Base-by-base conservation (phyloP, 2,113 vertebrate species). In the Hypomesus transpacificus region DNA sequence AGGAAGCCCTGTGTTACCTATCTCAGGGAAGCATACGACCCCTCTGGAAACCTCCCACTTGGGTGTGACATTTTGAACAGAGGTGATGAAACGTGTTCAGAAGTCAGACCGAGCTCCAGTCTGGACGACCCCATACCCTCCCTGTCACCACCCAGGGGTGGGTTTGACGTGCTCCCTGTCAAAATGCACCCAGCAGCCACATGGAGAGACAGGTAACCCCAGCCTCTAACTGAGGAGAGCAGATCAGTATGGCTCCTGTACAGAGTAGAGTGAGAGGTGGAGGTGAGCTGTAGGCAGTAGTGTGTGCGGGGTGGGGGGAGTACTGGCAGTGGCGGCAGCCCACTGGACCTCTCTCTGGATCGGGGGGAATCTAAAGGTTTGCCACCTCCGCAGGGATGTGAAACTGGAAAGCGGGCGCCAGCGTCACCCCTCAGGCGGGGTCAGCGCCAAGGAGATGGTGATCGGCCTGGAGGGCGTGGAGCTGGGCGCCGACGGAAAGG, bases 391-490 rank as follows among this genome's bases (percentile, higher is more conserved):
- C 87, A 99, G 97, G 90, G 97, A 99, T 56, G 74, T 94, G 82
- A 98, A 96, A 88, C 79, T 92, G 89, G 97, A 99, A 13, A 91
- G 93, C 77, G 94, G 94, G 72, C 94, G 95, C 52, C 96, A 95
- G 71, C 93, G 94, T 31, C 94, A 97, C 89, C 94, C 96, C 53
- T 76, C 95, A 0, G 95, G 95, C 52, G 91, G 96, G 9, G 92
- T 95, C 83, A 95, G 93, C 83, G 93, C 96, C 87, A 97, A 96
- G 82, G 96, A 98, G 87, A 92, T 92, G 92, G 93, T 97, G 80
- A 93, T 98, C 63, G 96, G 96, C 65, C 94, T 99, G 31, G 97
- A 99, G 90, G 97, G 97, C 14, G 97, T 99, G 84, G 97, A 99
- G 86, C 89, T 99, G 0, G 97, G 97, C 68, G 97, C 97, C 0